A percentile compares a stretch with the other conserved stretches of the same genome.
phyloP scores from a whole-genome alignment of 2,888 invertebrate species.

The Pollenia amentaria region DNA sequence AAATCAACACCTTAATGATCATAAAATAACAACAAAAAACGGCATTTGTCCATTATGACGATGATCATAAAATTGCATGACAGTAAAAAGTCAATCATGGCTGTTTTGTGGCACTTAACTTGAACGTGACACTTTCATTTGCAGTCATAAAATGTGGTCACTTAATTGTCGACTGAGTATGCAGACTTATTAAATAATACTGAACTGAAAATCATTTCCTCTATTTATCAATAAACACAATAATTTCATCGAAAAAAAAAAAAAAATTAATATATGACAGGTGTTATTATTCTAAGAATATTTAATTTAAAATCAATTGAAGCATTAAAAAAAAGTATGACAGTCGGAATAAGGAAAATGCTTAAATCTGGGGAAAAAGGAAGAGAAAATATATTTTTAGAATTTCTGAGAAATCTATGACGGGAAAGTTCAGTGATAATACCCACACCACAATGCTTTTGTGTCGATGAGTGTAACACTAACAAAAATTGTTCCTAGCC shows the following conservation, averaged over 20 bases:
- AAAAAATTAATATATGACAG: background rate
- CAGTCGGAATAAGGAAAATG: too few species aligned
- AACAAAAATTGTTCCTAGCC: too few species aligned
- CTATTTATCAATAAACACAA: background rate
- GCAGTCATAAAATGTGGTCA: slow-evolving; percentile 48
- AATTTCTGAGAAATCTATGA: too few species aligned
- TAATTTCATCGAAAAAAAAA: background rate
- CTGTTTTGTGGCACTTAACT: slow-evolving; percentile 45
- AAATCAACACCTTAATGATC: slow-evolving; percentile 62
- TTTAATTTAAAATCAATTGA: too few species aligned
- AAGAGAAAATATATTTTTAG: too few species aligned
- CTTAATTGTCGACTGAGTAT: slow-evolving; percentile 28
- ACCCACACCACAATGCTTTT: too few species aligned
- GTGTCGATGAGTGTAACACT: too few species aligned
- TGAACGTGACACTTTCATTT: slow-evolving; percentile 65
- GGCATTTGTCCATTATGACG: slow-evolving; percentile 43
- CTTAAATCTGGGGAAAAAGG: too few species aligned
- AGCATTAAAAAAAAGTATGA: too few species aligned
- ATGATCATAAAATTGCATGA: slow-evolving; percentile 62
- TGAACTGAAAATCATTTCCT: slow-evolving; percentile 12
- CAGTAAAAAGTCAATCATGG: slow-evolving; percentile 60
- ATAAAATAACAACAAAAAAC: slow-evolving; percentile 46
- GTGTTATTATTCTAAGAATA: too few species aligned
- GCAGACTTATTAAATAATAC: slow-evolving; percentile 7
- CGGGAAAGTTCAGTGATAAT: too few species aligned